Percentiles rank a stretch among this genome's conserved stretches.
phyloP scores from a whole-genome alignment of 2,797 vertebrate species.

The Thalassophryne amazonica region DNA sequence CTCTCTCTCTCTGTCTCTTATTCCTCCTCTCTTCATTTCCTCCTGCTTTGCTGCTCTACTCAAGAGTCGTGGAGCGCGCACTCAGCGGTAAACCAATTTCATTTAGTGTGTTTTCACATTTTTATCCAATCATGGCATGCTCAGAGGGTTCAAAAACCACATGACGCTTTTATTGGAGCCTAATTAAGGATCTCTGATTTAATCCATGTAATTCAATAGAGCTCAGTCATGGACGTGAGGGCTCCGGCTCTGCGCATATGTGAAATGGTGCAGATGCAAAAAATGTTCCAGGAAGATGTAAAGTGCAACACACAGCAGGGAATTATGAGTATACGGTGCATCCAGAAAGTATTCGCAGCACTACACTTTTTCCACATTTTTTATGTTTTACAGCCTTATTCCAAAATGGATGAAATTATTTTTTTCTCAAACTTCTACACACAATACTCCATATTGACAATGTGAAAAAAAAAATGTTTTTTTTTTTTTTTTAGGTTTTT shows the following conservation, averaged over 20 bases:
- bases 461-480: no score
- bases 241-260: constrained; percentile 37
- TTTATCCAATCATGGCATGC: constrained; percentile 77
- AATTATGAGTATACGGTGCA: no score
- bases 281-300: no score
- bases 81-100: constrained; percentile 78
- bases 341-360: no score
- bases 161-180: constrained; percentile 74
- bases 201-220: constrained; percentile 76
- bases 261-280: constrained; percentile 43
- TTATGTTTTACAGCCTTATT: no score
- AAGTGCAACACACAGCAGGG: no score
- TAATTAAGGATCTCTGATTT: constrained; percentile 85
- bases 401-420: no score
- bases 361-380: no score
- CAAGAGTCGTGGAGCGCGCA: constrained; percentile 67
- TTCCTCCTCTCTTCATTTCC: constrained; percentile 54
- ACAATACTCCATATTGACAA: no score
- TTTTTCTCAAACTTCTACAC: no score
- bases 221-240: constrained; percentile 60
- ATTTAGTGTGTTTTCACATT: constrained; percentile 78
- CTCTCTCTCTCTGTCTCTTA: constrained; percentile 32
- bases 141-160: constrained; percentile 73
- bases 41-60: constrained; percentile 50
- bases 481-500: no score